A percentile compares a stretch with the other conserved stretches of the same genome.
Evolutionary conservation across 2,797 vertebrate genomes (phyloP).

Genomic region (Chelmon rostratus): DNA sequence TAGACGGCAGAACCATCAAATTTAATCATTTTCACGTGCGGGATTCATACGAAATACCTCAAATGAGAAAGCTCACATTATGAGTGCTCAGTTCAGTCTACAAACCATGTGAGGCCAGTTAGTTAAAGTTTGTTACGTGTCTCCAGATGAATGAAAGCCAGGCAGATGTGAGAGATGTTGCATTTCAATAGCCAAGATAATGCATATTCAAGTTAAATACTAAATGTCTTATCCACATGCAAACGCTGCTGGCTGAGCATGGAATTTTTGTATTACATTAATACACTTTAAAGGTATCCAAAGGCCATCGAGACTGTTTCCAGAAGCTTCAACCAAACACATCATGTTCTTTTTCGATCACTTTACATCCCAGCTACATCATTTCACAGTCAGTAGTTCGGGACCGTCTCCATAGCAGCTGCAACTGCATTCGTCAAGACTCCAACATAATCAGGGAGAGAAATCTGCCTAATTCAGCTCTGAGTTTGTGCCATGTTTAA

Average conservation of each 20-base stretch:
- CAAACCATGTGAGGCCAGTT: background rate
- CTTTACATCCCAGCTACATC: conserved; percentile 16
- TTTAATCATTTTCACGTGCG: background rate
- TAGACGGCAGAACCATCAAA: background rate
- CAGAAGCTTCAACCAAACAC: background rate
- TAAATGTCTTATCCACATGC: background rate
- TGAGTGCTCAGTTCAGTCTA: background rate
- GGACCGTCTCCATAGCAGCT: conserved; percentile 11
- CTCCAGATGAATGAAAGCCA: background rate
- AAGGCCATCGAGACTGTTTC: conserved; percentile 10
- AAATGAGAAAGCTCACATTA: background rate
- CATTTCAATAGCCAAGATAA: conserved; percentile 8
- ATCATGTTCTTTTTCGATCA: conserved; percentile 10
- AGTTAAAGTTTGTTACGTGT: background rate
- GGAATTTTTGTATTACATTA: background rate
- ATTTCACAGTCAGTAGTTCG: background rate
- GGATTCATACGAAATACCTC: background rate
- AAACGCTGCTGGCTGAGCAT: background rate
- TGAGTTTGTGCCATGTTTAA: conserved; percentile 41
- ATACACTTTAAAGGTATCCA: background rate
- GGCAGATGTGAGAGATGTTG: background rate
- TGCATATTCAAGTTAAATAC: conserved; percentile 2
- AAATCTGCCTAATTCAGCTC: conserved; percentile 49
- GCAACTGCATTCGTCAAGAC: conserved; percentile 24
- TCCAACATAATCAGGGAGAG: conserved; percentile 39